Evolutionary conservation across 2,888 invertebrate species (phyloP).

Genomic region (Phytoseiulus persimilis): DNA sequence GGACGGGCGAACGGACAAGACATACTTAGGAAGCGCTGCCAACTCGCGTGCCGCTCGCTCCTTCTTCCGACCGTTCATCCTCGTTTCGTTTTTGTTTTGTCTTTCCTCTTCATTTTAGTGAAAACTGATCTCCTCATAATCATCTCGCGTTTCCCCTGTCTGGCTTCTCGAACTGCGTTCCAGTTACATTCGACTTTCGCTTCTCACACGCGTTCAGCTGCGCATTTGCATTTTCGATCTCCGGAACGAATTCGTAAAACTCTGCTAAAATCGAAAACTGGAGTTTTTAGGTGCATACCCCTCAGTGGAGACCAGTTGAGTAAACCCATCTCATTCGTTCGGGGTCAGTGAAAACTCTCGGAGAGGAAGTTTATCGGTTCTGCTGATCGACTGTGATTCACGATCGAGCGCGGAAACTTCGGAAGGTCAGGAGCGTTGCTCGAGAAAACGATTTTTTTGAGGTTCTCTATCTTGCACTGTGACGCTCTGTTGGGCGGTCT

Average conservation of each 20-base stretch:
- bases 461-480: no score
- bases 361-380: no score
- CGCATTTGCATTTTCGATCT: background rate
- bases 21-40: background rate
- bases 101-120: background rate
- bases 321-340: no score
- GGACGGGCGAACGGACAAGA: background rate
- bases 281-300: no score
- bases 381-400: no score
- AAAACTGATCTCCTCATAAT: conserved; percentile 5
- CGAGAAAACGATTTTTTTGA: no score
- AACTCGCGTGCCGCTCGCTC: background rate
- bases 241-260: background rate
- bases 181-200: background rate
- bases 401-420: no score
- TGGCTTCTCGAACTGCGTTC: background rate
- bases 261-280: no score
- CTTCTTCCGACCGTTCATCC: background rate
- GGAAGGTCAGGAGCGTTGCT: no score
- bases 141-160: background rate
- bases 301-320: no score
- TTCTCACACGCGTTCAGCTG: background rate
- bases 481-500: background rate
- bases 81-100: conserved; percentile 5
- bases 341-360: no score